Evolutionary conservation across 2,888 invertebrate species (phyloP), one percentile per base, ranked within the genome.

Genomic region (Lordiphosa fenestrarum): DNA sequence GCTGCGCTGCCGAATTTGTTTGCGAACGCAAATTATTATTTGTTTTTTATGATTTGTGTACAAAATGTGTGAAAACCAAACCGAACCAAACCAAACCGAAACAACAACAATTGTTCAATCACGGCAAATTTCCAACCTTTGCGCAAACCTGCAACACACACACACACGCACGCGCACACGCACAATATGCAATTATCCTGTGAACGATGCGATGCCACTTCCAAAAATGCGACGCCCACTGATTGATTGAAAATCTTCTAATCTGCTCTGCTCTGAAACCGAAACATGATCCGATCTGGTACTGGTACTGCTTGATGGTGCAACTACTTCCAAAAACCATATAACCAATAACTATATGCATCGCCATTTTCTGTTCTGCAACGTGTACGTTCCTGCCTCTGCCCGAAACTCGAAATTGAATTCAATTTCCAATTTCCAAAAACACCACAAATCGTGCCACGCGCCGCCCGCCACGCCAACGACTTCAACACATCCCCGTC

Each of bases 381-480:
- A 77, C 77, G 77, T 77, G 77, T 77, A 82, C 77, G 77, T 77
- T 77, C 77, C 77, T 82, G 77, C 82, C 77, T 77, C 73, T 82
- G 82, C 74, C 54, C 52, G 64, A 71, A 71, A 68, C 54, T 53
- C 44, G 58, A 55, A 60, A 64, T 67, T 53, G 63, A 52, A 48
- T 19, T 46, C 51, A 41, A 65, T 56, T 63, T 63, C 63, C 63
- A 63, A 54, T 57, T 64, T 64, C 44, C 39, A 52, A 13, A 42
- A 56, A 56, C 13, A 42, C 30, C 59, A 62, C 19, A 19, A 19
- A 19, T 19, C 62, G 64, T 61, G 67, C 73, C 75, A 75, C 66
- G 61, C 75, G 59, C 73, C 76, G 70, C 64, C 73, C 76, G 70
- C 64, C 73, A 77, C 64, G 76, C 76, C 76, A 69, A 80, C 76